Base-by-base conservation (phyloP, 1,140 invertebrate genomes). In the Metaphire vulgaris region DNA sequence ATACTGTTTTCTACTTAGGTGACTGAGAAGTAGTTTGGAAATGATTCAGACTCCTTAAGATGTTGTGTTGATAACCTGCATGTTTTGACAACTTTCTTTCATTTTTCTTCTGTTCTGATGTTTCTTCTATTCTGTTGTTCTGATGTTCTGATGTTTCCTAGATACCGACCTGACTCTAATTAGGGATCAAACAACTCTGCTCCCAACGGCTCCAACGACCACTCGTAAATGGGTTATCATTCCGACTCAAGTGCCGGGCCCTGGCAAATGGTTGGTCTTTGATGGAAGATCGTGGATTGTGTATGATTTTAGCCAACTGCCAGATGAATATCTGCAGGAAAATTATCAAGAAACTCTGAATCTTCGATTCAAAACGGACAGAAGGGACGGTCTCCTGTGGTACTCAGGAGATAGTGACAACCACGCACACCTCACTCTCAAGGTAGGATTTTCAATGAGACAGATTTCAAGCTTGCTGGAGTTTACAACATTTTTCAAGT, bases 351-450 rank as follows among this genome's bases (percentile, higher is more conserved):
- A 83, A 69, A 79, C 80, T 14, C 78, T 84, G 30, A 71, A 78
- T n/a, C 80, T 84, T 72, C 78, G 78, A 26, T 84, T 84, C 77
- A 77, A 81, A 66, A 81, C 83, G 14, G 72, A 77, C 26, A 28
- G 80, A 30, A 74, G 78, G 0, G 78, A 83, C 70, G 83, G 83
- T 14, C 76, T 84, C 0, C 74, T 84, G 15, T 84, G 82, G 82
- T 79, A 80, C 66, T 78, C 78, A 65, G 76, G 81, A 12, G n/a
- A 72, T 56, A 68, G 80, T 64, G 41, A 72, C 30, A 72, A 79
- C 26, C 79, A 79, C 34, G 76, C 82, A 75, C 81, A 81, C 64
- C 69, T 84, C n/a, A 79, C 78, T n/a, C 74, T 84, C 14, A 82
- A 80, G 80, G 83, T 83, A 74, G 68, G 66, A 28, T 73, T 33